These are phyloP conservation scores for Merops nubicus DNA, from an alignment of 2,113 vertebrate species.

Conservation along the genomic window DNA sequence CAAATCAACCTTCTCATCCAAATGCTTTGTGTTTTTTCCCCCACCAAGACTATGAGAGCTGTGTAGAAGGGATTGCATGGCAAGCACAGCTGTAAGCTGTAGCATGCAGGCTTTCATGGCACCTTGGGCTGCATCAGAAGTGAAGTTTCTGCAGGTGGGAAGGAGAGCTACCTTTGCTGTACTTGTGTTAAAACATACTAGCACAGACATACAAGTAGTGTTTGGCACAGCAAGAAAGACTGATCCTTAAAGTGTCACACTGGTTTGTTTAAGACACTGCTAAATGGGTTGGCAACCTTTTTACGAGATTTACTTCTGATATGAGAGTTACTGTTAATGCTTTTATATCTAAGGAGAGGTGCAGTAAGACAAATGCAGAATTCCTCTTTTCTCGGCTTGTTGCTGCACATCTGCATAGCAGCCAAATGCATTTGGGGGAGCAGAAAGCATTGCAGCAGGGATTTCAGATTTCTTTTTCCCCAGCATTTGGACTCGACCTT, in stretches of 20 bases:
- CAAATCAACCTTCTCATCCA: background rate
- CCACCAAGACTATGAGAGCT: background rate
- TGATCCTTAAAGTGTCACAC: background rate
- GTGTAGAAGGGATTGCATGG: background rate
- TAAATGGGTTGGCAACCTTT: background rate
- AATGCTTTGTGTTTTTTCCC: background rate
- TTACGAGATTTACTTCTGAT: background rate
- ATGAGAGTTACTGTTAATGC: background rate
- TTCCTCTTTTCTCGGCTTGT: background rate
- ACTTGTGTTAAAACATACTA: background rate
- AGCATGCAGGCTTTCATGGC: background rate
- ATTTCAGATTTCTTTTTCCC: background rate
- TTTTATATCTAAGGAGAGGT: background rate
- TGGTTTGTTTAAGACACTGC: background rate
- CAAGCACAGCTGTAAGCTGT: background rate
- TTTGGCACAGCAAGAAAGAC: background rate
- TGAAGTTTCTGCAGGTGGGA: background rate
- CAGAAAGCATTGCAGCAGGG: background rate
- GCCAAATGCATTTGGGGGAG: accelerated
- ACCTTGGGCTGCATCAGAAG: background rate
- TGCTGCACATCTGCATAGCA: background rate
- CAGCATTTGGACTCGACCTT: accelerated
- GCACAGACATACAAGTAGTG: background rate
- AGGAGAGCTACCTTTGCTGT: background rate
- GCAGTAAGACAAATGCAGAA: background rate